phyloP scores from a whole-genome alignment of 2,888 invertebrate species.

The Merodon equestris region DNA sequence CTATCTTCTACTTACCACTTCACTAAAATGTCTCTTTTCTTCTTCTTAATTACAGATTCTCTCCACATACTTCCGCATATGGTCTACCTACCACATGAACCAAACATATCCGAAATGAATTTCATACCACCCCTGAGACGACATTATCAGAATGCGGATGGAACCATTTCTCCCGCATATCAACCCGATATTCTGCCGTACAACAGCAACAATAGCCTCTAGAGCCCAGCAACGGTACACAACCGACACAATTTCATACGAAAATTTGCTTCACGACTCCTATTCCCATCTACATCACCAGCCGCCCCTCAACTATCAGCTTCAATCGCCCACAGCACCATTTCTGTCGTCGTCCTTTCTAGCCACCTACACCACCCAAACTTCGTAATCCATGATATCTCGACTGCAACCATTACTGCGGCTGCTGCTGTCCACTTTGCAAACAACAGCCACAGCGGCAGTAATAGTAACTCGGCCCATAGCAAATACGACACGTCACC shows the following conservation, averaged over 20 bases:
- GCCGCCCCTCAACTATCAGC: constrained; percentile 54
- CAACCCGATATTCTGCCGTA: constrained; percentile 73
- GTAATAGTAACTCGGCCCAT: constrained; percentile 55
- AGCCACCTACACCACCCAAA: constrained; percentile 38
- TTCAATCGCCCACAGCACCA: constrained; percentile 53
- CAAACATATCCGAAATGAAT: constrained; percentile 60
- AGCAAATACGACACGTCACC: constrained; percentile 71
- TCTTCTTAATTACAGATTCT: constrained; percentile 58
- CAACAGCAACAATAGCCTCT: constrained; percentile 59
- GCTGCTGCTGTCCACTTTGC: constrained; percentile 43
- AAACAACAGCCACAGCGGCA: constrained; percentile 55
- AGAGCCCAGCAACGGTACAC: constrained; percentile 66
- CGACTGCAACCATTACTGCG: constrained; percentile 16
- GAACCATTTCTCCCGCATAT: constrained; percentile 70
- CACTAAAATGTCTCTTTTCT: background rate
- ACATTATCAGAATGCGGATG: constrained; percentile 64
- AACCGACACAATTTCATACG: constrained; percentile 67
- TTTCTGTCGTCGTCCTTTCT: constrained; percentile 55
- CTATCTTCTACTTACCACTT: background rate
- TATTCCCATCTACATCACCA: constrained; percentile 69
- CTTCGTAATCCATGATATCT: constrained; percentile 51
- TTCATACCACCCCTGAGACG: constrained; percentile 58
- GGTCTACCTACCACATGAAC: constrained; percentile 55
- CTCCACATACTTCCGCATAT: constrained; percentile 66
- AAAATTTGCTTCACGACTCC: constrained; percentile 47